Evolutionary conservation across 2,113 vertebrate genomes (phyloP).

Genomic region (Apistogramma diplotaenia): DNA sequence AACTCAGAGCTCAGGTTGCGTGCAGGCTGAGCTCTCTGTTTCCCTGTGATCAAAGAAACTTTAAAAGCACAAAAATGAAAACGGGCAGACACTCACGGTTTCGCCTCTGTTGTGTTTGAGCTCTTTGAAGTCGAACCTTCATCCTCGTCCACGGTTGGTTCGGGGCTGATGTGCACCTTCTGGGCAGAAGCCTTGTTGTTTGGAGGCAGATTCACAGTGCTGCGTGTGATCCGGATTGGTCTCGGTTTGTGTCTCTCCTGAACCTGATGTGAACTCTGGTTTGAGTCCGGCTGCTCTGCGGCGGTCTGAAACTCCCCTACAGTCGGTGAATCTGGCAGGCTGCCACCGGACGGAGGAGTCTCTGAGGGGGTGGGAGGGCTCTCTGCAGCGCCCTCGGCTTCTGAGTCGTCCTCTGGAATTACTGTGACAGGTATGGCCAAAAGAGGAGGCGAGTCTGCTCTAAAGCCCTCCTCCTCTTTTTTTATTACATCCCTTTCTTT

Average conservation of each 20-base stretch:
- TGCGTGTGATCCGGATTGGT: conserved; percentile 48
- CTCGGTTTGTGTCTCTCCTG: conserved; percentile 16
- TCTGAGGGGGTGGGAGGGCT: background rate
- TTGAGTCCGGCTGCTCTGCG: background rate
- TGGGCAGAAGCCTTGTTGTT: conserved; percentile 57
- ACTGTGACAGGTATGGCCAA: conserved; percentile 63
- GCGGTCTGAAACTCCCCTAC: conserved; percentile 34
- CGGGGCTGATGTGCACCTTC: conserved; percentile 40
- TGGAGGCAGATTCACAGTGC: conserved; percentile 69
- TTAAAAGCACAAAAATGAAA: conserved; percentile 25
- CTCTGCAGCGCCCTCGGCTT: background rate
- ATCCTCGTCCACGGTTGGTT: conserved; percentile 36
- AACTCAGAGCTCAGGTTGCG: conserved; percentile 68
- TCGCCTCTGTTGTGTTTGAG: conserved; percentile 31
- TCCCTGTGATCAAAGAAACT: conserved; percentile 32
- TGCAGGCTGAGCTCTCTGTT: conserved; percentile 1
- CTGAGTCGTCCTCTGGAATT: conserved; percentile 54
- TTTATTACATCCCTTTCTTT: conserved; percentile 20
- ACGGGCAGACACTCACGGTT: conserved; percentile 66
- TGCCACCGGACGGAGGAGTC: conserved; percentile 16
- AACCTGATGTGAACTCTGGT: conserved; percentile 1
- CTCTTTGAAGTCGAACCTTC: conserved; percentile 16
- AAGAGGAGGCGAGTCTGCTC: conserved; percentile 60
- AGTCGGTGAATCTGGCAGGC: conserved; percentile 27
- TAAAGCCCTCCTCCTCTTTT: conserved; percentile 46